Evolutionary conservation across 2,888 invertebrate species (phyloP), one percentile per base, ranked within the genome.

Genomic region (Portevinia maculata): DNA sequence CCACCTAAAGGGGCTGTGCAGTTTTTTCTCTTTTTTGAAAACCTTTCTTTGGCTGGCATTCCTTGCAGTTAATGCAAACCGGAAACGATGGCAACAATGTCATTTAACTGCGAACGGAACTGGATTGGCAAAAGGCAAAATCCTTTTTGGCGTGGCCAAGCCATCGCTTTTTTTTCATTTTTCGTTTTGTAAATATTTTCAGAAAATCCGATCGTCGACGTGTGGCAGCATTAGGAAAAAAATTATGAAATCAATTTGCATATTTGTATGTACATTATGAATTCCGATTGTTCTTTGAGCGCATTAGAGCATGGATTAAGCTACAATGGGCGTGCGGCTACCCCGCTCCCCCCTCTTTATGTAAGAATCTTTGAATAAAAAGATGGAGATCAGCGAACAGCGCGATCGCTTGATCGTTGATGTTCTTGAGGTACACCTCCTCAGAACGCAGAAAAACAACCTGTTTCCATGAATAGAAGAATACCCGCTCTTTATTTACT

Each of bases 231-330:
- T 19, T 28, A 46, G n/a, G 3, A 21, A 2, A n/a, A 21, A 59
- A 70, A 50, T 50, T 21, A 59, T 78, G 62, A 73, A 73, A 60
- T 24, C 44, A 59, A 81, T 81, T 81, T 75, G 76, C 81, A 81
- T 75, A 67, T 11, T 5, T 8, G 1, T 44, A 6, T 13, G 37
- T 13, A n/a, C n/a, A n/a, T 13, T 39, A 59, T 60, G 64, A 75
- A 70, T 65, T 71, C 52, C 24, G 67, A 37, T 76, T 32, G 57
- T 37, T 37, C 39, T 55, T 55, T 17, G 64, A 53, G 41, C 62
- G 73, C 17, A 53, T 71, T 71, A 62, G 57, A 64, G 64, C 71
- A 59, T 64, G 59, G 44, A 65, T 79, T 64, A 65, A 57, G 50
- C 52, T 17, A 44, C 44, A 55, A 69, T 32, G 67, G 55, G 65